Percentiles rank a stretch among this genome's conserved stretches.
phyloP scores from a whole-genome alignment of 2,888 invertebrate species.

The Steinernema scapterisci region DNA sequence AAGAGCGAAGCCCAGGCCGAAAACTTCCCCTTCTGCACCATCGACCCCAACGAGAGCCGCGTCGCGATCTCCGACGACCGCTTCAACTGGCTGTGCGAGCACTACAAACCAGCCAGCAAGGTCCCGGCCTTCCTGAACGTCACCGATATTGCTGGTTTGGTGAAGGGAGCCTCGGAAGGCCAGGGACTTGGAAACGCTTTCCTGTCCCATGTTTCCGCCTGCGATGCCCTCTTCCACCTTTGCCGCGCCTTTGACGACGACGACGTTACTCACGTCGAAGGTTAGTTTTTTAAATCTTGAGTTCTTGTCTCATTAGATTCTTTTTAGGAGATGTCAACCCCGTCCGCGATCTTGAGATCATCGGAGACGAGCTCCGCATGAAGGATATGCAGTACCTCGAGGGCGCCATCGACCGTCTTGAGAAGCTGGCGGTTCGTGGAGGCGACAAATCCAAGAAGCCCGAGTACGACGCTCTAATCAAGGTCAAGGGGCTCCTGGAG shows the following conservation, averaged over 20 bases:
- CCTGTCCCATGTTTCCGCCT: slow-evolving; percentile 95
- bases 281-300: slow-evolving; percentile 34
- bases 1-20: slow-evolving; percentile 96
- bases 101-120: slow-evolving; percentile 84
- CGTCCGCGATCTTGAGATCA: slow-evolving; percentile 92
- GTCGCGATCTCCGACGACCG: slow-evolving; percentile 95
- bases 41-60: slow-evolving; percentile 99
- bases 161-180: slow-evolving; percentile 93
- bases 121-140: slow-evolving; percentile 97
- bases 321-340: slow-evolving; percentile 85
- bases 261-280: slow-evolving; percentile 96
- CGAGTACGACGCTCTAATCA: slow-evolving; percentile 80
- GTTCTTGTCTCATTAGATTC: background rate
- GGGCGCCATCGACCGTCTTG: slow-evolving; percentile 83
- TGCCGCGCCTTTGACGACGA: slow-evolving; percentile 95
- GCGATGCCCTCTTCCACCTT: slow-evolving; percentile 96
- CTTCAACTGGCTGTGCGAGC: slow-evolving; percentile 89
- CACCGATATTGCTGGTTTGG: slow-evolving; percentile 96
- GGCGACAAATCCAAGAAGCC: slow-evolving; percentile 91
- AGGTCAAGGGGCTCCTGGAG: slow-evolving; percentile 81
- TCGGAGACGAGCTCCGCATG: slow-evolving; percentile 88
- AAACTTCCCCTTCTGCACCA: slow-evolving; percentile 98
- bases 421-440: slow-evolving; percentile 79
- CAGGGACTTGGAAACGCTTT: slow-evolving; percentile 98
- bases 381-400: slow-evolving; percentile 87